Base-by-base conservation (phyloP, 2,888 invertebrate species). In the Unio delphinus region DNA sequence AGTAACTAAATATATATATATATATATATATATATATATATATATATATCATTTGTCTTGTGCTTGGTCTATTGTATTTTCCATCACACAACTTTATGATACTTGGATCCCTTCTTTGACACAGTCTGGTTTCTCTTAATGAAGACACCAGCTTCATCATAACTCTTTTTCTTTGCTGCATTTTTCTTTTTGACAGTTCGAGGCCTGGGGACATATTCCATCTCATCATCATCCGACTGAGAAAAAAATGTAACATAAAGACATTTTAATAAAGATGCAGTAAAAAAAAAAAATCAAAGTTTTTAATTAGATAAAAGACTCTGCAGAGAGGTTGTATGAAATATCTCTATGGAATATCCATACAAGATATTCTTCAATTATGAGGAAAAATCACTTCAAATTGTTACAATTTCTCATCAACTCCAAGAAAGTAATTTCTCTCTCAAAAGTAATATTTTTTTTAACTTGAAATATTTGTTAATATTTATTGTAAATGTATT, bases 91-190 rank as follows among this genome's bases (percentile, higher is more conserved):
- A 77, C 69, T 73, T 63, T 74, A 26, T 76, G 74, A 45, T 72
- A 71, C 61, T 75, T 66, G 34, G 68, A 73, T n/a, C 81, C 81
- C 65, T 74, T 72, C 55, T 80, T 77, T 20, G 81, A 72, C 55
- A 69, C 79, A 15, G 83, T 71, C 20, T 80, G 69, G 69, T 83
- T 86, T 34, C 86, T 77, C 56, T 78, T 80, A 65, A 86, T 81
- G 68, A 85, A 86, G 11, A 83, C 79, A 2, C 86, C 86, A 4
- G 80, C 81, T 23, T 86, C 86, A 66, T 80, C 80, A 30, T 79
- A 74, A 28, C 67, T 77, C 59, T 78, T 72, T 64, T 80, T 80
- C 74, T 81, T 83, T 45, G 70, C 68, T 23, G 72, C 73, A 8
- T 72, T 69, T 3, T 74, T 58, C 68, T 82, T 78, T 74, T 80